Evolutionary conservation across 2,888 invertebrate genomes (phyloP).

Genomic region (Parnassius glacialis): DNA sequence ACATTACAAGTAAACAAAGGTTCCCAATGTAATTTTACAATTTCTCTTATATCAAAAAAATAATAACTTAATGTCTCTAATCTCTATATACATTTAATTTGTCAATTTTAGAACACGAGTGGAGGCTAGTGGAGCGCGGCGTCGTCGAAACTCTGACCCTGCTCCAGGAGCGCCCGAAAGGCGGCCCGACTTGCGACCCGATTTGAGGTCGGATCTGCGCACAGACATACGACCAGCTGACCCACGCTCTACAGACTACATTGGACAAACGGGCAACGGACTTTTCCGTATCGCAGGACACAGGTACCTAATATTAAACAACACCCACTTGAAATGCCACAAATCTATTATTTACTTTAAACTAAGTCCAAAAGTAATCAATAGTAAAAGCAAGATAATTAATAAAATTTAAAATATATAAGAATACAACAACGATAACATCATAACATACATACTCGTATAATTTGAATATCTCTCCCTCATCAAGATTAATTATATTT

Average conservation of each 20-base stretch:
- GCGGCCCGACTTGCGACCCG: slow-evolving; percentile 64
- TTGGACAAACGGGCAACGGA: slow-evolving; percentile 82
- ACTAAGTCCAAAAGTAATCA: no score
- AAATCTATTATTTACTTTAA: no score
- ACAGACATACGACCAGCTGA: slow-evolving; percentile 81
- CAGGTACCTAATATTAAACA: slow-evolving; percentile 51
- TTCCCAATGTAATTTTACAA: no score
- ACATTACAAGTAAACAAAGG: no score
- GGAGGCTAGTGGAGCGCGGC: slow-evolving; percentile 76
- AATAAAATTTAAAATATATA: no score
- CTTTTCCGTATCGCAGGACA: slow-evolving; percentile 88
- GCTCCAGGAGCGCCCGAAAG: slow-evolving; percentile 78
- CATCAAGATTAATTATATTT: background rate
- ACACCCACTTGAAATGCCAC: background rate
- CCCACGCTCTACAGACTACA: slow-evolving; percentile 77
- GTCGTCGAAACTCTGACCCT: slow-evolving; percentile 88
- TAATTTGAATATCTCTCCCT: no score
- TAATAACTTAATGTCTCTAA: no score
- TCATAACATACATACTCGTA: no score
- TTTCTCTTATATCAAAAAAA: no score
- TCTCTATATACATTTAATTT: background rate
- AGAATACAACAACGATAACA: no score
- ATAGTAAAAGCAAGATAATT: no score
- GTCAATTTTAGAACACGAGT: slow-evolving; percentile 45
- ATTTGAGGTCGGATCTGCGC: slow-evolving; percentile 58